phyloP scores from a whole-genome alignment of 2,113 vertebrate genomes.

The Tenrec ecaudatus region DNA sequence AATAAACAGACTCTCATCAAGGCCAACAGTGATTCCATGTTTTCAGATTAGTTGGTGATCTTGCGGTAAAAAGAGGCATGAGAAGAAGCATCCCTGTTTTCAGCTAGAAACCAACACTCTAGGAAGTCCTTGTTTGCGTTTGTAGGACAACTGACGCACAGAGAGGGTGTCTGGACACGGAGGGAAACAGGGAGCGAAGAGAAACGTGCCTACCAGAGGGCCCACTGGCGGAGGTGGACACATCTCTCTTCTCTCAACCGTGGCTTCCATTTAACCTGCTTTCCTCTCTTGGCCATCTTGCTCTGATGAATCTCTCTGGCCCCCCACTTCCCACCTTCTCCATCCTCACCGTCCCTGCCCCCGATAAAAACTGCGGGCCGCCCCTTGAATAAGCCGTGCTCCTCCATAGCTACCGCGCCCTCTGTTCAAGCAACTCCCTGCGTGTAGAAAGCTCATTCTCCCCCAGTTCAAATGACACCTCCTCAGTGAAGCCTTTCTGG shows the following conservation, averaged over 20 bases:
- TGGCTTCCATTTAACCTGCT: neutral
- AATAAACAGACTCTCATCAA: no score
- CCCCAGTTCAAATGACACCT: neutral
- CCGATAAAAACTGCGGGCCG: neutral
- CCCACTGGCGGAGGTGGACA: neutral
- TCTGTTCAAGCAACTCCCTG: neutral
- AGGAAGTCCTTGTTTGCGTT: slow-evolving; percentile 2
- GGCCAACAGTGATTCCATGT: neutral
- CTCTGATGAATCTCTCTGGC: neutral
- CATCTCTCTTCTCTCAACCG: neutral
- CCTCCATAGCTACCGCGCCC: neutral
- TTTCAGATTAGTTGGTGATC: slow-evolving; percentile 16
- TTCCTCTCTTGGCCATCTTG: neutral
- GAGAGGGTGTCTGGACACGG: neutral
- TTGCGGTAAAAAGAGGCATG: slow-evolving; percentile 15
- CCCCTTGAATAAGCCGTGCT: neutral
- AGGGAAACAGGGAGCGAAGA: neutral
- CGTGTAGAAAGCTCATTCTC: neutral
- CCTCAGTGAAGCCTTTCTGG: neutral
- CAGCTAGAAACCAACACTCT: neutral
- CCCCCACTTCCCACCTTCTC: neutral
- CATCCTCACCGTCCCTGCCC: neutral
- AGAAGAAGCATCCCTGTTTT: neutral
- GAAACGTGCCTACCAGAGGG: neutral
- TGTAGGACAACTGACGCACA: neutral